Evolutionary conservation across 2,797 vertebrate genomes (phyloP).

Genomic region (Rhabdophis nuchalis): DNA sequence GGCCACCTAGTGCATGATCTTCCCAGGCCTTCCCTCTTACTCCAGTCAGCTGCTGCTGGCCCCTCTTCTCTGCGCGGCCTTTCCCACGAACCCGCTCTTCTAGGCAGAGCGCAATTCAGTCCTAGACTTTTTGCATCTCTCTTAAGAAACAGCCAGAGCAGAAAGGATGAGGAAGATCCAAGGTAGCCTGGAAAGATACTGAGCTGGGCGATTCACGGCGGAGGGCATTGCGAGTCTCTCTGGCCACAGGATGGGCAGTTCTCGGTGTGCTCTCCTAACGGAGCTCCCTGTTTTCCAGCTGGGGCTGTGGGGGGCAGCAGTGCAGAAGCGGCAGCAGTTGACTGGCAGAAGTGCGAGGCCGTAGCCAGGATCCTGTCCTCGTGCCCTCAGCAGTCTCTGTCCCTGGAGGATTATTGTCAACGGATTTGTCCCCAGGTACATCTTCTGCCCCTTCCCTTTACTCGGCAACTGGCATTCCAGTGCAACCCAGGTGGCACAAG

Average conservation of each 20-base stretch:
- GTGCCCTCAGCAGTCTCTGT: constrained; percentile 87
- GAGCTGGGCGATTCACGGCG: not conserved
- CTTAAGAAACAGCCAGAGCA: not conserved
- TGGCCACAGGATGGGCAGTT: not conserved
- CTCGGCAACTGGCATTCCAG: not conserved
- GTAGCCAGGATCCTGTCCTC: constrained; percentile 86
- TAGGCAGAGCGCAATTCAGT: not conserved
- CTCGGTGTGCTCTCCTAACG: not conserved
- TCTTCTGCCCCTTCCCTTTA: not conserved
- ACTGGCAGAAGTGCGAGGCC: constrained; percentile 88
- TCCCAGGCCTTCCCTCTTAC: not conserved
- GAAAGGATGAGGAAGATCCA: not conserved
- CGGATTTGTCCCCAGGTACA: constrained; percentile 89
- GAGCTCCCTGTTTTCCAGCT: constrained; percentile 38
- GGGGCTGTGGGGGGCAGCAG: constrained; percentile 69
- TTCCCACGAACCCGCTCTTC: not conserved
- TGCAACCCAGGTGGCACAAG: not conserved
- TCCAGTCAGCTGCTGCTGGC: not conserved
- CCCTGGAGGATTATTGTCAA: constrained; percentile 80
- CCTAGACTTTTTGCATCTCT: not conserved
- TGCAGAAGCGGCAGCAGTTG: constrained; percentile 73
- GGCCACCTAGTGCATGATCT: not conserved
- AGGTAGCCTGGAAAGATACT: not conserved
- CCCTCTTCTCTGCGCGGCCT: not conserved
- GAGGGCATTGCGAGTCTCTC: too few species aligned